These are phyloP conservation scores for Acrocephalus scirpaceus DNA, from an alignment of 2,797 vertebrate species.

Conservation along the genomic window DNA sequence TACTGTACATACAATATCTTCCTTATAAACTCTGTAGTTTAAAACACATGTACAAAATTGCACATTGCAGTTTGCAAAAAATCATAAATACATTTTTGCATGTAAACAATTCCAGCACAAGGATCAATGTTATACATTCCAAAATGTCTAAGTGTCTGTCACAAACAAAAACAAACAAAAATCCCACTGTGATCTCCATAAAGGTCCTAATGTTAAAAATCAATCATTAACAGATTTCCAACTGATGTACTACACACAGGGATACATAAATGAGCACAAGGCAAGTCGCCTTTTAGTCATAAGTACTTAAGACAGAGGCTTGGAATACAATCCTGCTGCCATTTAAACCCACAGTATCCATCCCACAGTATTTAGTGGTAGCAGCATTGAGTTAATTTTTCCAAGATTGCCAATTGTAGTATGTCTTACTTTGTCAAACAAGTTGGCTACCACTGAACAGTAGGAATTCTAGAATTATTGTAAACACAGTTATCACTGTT, in stretches of 20 bases:
- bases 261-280: conserved; percentile 63
- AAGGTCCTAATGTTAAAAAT: conserved; percentile 50
- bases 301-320: conserved; percentile 58
- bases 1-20: conserved; percentile 71
- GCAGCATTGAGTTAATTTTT: conserved; percentile 42
- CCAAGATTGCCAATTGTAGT: conserved; percentile 3
- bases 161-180: conserved; percentile 35
- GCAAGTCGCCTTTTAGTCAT: conserved; percentile 78
- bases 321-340: conserved; percentile 52
- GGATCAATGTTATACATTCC: conserved; percentile 73
- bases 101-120: conserved; percentile 75
- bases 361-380: conserved; percentile 29
- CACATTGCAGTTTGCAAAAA: conserved; percentile 72
- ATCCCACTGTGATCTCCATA: conserved; percentile 31
- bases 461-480: conserved; percentile 42
- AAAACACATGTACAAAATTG: conserved; percentile 76
- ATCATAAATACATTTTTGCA: conserved; percentile 69
- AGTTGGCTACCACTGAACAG: conserved; percentile 56
- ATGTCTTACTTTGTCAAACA: conserved; percentile 24
- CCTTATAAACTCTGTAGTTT: conserved; percentile 72
- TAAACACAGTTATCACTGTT: conserved; percentile 64
- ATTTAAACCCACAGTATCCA: conserved; percentile 16
- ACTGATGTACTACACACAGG: conserved; percentile 37
- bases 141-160: conserved; percentile 56
- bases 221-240: conserved; percentile 46